Percentiles rank a stretch among this genome's conserved stretches.
Evolutionary conservation across 2,888 invertebrate species (phyloP).

Genomic region (Muschampia plurimacula): DNA sequence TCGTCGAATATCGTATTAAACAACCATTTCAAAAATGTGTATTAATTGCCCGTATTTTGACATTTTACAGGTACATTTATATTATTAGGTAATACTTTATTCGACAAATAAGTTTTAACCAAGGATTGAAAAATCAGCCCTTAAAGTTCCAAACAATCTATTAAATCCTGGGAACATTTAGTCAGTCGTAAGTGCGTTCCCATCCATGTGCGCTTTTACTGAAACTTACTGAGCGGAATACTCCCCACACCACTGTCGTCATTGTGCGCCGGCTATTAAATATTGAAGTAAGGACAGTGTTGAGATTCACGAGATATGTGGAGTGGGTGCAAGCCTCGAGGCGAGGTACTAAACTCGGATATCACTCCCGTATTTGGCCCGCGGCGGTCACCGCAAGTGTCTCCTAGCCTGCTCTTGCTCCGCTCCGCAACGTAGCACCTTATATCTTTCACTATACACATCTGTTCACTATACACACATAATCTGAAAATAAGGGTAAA

Average conservation of each 20-base stretch:
- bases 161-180: neutral
- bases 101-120: too few relatives aligned
- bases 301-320: slow-evolving; percentile 35
- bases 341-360: slow-evolving; percentile 22
- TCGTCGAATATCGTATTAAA: too few relatives aligned
- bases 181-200: neutral
- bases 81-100: too few relatives aligned
- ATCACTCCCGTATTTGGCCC: slow-evolving; percentile 35
- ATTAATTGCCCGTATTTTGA: too few relatives aligned
- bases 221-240: neutral
- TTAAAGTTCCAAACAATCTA: neutral
- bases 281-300: slow-evolving; percentile 20
- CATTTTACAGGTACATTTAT: too few relatives aligned
- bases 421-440: slow-evolving; percentile 74
- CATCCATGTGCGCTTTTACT: neutral
- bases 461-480: slow-evolving; percentile 60
- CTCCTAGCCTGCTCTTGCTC: slow-evolving; percentile 45
- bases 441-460: slow-evolving; percentile 78
- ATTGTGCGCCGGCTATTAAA: slow-evolving; percentile 1
- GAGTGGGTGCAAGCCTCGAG: slow-evolving; percentile 18
- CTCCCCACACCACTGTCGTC: neutral
- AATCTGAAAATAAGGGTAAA: slow-evolving; percentile 47
- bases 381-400: slow-evolving; percentile 16
- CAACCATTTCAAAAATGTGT: too few relatives aligned
- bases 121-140: too few relatives aligned